These are phyloP conservation scores for Tetragonula clypearis DNA, from an alignment of 1,140 invertebrate genomes.

Conservation along the genomic window DNA sequence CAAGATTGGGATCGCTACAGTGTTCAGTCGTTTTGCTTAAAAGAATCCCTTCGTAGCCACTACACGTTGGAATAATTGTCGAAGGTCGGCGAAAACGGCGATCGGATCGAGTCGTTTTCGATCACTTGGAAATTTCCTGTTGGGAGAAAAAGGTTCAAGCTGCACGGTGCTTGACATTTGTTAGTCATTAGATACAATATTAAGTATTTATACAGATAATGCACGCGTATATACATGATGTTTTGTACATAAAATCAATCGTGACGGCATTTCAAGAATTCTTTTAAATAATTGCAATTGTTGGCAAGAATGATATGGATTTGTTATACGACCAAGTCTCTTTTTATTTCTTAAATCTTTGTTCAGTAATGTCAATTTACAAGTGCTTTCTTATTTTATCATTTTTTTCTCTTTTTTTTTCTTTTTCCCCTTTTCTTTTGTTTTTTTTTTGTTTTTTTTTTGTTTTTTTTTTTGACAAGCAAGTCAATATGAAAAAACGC, in stretches of 20 bases:
- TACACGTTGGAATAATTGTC: neutral
- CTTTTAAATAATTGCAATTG: neutral
- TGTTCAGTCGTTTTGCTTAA: neutral
- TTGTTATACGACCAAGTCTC: conserved; percentile 23
- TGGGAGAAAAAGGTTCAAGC: neutral
- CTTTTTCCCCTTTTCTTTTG: too few species aligned
- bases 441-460: neutral
- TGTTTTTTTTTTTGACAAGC: neutral
- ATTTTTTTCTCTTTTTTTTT: neutral
- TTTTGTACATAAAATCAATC: conserved; percentile 24
- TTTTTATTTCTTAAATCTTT: conserved; percentile 21
- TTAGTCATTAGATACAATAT: conserved; percentile 10
- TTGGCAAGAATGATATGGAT: conserved; percentile 20
- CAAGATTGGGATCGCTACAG: neutral
- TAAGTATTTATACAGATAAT: conserved; percentile 38
- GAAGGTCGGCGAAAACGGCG: neutral
- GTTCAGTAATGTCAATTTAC: conserved; percentile 28
- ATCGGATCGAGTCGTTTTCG: neutral
- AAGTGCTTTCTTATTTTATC: neutral
- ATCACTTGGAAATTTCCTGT: neutral
- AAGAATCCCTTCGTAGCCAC: neutral
- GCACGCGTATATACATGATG: neutral
- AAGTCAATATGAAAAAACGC: conserved; percentile 26
- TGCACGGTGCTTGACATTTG: neutral
- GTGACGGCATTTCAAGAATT: neutral